These are phyloP conservation scores for Rhynchotus rufescens DNA, from an alignment of 2,797 vertebrate species.

Conservation along the genomic window DNA sequence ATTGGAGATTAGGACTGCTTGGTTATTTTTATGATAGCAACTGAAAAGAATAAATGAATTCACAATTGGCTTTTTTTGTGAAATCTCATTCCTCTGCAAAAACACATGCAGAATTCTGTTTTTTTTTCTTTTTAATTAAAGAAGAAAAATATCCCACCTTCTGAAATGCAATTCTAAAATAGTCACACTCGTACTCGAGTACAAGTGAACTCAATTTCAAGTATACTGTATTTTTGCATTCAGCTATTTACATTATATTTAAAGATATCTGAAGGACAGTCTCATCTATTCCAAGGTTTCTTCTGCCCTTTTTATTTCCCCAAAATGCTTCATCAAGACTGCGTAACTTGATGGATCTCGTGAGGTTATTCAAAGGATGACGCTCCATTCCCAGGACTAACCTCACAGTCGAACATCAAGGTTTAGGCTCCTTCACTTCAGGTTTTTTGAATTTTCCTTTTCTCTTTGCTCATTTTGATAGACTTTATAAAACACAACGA, in stretches of 20 bases:
- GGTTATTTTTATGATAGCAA: not conserved
- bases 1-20: not conserved
- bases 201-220: not conserved
- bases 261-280: not conserved
- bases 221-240: not conserved
- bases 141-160: not conserved
- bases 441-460: not conserved
- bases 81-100: not conserved
- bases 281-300: not conserved
- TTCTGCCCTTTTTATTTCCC: not conserved
- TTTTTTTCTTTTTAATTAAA: not conserved
- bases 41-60: not conserved
- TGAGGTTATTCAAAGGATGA: not conserved
- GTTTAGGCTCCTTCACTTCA: not conserved
- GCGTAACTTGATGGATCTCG: not conserved
- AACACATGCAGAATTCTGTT: fast-evolving
- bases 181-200: fast-evolving
- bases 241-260: not conserved
- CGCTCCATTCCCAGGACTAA: not conserved
- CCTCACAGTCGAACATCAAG: not conserved
- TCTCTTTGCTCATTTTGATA: not conserved
- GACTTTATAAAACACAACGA: not conserved
- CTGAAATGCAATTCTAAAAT: not conserved
- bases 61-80: not conserved
- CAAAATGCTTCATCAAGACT: not conserved